Evolutionary conservation across 2,113 vertebrate species (phyloP), one percentile per base, ranked within the genome.

Genomic region (Mastomys coucha): DNA sequence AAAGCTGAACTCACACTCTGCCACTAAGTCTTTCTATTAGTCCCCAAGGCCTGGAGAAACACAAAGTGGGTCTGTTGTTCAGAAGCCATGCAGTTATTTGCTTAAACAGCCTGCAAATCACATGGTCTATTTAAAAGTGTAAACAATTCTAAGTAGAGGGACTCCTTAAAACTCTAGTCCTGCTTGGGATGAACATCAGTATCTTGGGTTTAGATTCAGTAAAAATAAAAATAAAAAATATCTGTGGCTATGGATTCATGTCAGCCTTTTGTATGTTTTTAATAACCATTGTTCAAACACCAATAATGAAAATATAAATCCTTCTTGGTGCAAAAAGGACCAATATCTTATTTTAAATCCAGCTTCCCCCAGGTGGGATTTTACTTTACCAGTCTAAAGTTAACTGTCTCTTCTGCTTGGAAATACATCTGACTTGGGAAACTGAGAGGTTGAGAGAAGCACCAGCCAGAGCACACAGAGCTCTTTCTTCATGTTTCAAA

Each of bases 101-200:
- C 95, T 97, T 97, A 93, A 98, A 98, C 89, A 73, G 49, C 93
- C 82, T 75, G 92, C 97, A 97, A 98, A 97, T 98, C 97, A 98
- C 97, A 97, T n/a, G 78, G 94, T 88, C 84, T 96, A 82, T 92
- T 97, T 73, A 97, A 97, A 88, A 96, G 91, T 96, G 94, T 93
- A 97, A 92, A 93, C 97, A 94, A 70, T 97, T 97, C 85, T 91
- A 93, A 96, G 86, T 69, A 95, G 95, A 98, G 11, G 97, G 92
- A 97, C 96, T 96, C 85, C 81, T 84, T 91, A 26, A 93, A 95
- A 96, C 93, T 45, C 76, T 73, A 96, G 91, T 98, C 69, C 89
- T 94, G 90, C 78, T 85, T 16, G 17, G 70, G 95, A 94, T 93
- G 91, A 98, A 80, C 85, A 97, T 93, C 95, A 94, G 24, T 95